phyloP scores from a whole-genome alignment of 2,888 invertebrate genomes.

The Hirtodrosophila trivittata region DNA sequence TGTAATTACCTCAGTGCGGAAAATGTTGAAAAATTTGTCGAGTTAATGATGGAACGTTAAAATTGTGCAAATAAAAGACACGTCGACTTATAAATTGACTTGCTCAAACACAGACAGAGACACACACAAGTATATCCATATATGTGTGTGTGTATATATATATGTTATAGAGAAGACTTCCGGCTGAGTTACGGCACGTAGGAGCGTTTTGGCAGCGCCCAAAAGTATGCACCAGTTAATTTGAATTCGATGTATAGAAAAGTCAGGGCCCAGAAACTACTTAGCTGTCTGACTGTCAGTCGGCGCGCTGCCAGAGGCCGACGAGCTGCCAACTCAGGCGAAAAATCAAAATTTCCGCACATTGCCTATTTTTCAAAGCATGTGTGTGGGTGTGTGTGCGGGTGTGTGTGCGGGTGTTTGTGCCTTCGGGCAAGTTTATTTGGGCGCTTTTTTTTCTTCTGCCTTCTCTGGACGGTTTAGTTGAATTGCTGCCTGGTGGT shows the following conservation, averaged over 20 bases:
- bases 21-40: slow-evolving; percentile 67
- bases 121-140: slow-evolving; percentile 8
- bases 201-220: slow-evolving; percentile 50
- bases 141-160: slow-evolving; percentile 2
- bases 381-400: slow-evolving; percentile 15
- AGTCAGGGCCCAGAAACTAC: slow-evolving; percentile 64
- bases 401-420: slow-evolving; percentile 3
- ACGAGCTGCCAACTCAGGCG: slow-evolving; percentile 67
- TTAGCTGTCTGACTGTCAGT: slow-evolving; percentile 24
- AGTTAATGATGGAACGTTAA: slow-evolving; percentile 66
- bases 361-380: slow-evolving; percentile 70
- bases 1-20: slow-evolving; percentile 62
- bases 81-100: slow-evolving; percentile 42
- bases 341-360: slow-evolving; percentile 79
- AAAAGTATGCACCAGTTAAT: slow-evolving; percentile 75
- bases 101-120: slow-evolving; percentile 27
- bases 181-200: slow-evolving; percentile 55
- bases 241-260: slow-evolving; percentile 67
- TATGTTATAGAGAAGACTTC: slow-evolving; percentile 38
- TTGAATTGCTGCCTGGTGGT: slow-evolving; percentile 54
- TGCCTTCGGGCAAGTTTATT: slow-evolving; percentile 46
- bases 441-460: slow-evolving; percentile 22
- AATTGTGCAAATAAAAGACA: slow-evolving; percentile 52
- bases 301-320: slow-evolving; percentile 30
- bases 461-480: slow-evolving; percentile 30